phyloP scores from a whole-genome alignment of 2,888 invertebrate genomes.

The Arrhopalites spinosus region DNA sequence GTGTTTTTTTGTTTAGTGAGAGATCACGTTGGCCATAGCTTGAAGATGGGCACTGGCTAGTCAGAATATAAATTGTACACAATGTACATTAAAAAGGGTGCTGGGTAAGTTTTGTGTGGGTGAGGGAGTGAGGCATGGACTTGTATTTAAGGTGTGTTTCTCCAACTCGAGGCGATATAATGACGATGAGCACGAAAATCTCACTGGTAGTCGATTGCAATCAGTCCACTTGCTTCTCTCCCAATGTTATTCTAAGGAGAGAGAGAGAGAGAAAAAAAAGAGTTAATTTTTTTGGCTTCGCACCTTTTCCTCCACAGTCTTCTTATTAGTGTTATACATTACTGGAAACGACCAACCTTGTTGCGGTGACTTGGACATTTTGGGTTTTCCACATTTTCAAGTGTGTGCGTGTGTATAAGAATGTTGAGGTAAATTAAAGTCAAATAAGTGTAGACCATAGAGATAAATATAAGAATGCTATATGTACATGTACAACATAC shows the following conservation, averaged over 20 bases:
- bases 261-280: too few species aligned
- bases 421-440: too few species aligned
- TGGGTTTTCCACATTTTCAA: constrained; percentile 10
- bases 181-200: constrained; percentile 31
- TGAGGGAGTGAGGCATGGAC: not conserved
- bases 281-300: not conserved
- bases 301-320: not conserved
- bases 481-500: not conserved
- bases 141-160: constrained; percentile 13
- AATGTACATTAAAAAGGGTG: too few species aligned
- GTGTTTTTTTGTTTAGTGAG: too few species aligned
- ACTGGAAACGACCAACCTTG: constrained; percentile 1
- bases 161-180: constrained; percentile 8
- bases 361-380: constrained; percentile 2
- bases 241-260: too few species aligned
- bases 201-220: constrained; percentile 15
- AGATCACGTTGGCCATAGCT: too few species aligned
- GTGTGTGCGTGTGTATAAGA: not conserved
- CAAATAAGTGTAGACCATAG: too few species aligned
- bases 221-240: constrained; percentile 18
- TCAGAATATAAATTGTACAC: too few species aligned
- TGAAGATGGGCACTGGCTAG: too few species aligned
- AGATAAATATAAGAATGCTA: too few species aligned
- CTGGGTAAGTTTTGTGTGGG: too few species aligned
- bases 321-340: not conserved